Base-by-base conservation (phyloP, 1,140 invertebrate genomes). In the Eciton burchellii region DNA sequence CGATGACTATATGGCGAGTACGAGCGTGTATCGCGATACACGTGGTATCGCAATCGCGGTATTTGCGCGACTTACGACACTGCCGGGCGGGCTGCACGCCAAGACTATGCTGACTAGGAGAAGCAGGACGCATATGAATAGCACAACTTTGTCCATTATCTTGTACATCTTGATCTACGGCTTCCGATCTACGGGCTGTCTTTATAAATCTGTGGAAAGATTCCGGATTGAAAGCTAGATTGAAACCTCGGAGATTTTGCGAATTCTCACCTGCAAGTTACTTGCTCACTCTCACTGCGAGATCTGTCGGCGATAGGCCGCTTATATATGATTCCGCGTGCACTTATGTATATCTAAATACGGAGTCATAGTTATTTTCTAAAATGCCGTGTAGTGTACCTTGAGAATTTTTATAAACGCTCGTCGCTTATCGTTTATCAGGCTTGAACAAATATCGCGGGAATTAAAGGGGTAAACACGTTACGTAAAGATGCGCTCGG, bases 131-230 rank as follows among this genome's bases (percentile, higher is more conserved):
- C 57, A 84, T 9, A 90, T 19, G n/a, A 87, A n/a, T n/a, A 74
- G n/a, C 9, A 88, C 11, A 0, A 86, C 4, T 52, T 81, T 86
- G 1, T 59, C 68, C 89, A 91, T 91, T 43, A 86, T 4, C 45
- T 81, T 86, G 1, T 59, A 63, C 89, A 91, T 91, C 43, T 83
- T 88, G 43, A 49, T 76, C n/a, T n/a, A n/a, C n/a, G 19, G 11
- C 29, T 63, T 63, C n/a, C 8, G 12, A 54, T 73, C 14, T 6
- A 47, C 8, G 65, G 12, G 41, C 49, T 12, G 0, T 12, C 47
- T 24, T 49, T 41, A 29, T 11, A 65, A 56, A 60, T n/a, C 8
- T 52, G 45, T 3, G 52, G 35, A 79, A 19, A 8, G 56, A 41
- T 4, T 0, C n/a, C 16, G 3, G 45, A 52, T 24, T n/a, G 19